Conservation (phyloP, 2,113 vertebrate genomes). For the Climacteris rufus region DNA sequence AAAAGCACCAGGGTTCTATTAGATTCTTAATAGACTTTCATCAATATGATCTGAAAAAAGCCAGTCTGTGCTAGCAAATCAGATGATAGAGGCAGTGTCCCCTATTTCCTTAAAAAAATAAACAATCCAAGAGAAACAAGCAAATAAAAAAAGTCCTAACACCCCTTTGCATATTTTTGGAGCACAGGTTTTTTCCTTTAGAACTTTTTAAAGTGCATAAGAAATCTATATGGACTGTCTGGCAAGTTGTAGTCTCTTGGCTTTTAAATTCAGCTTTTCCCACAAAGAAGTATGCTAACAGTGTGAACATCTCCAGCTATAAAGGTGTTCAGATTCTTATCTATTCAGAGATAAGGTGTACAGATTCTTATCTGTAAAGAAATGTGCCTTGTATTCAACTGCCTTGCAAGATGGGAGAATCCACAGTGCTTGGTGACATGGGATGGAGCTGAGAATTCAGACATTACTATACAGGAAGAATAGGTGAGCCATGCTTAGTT, state of each 20-base stretch:
- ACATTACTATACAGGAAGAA: neutral
- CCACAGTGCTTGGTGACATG: neutral
- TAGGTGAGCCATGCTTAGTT: neutral
- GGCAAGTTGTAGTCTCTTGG: neutral
- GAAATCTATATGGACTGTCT: neutral
- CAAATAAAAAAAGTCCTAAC: neutral
- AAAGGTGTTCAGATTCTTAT: neutral
- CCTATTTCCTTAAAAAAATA: neutral
- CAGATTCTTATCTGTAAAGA: neutral
- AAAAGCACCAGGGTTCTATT: neutral
- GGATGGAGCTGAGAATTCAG: neutral
- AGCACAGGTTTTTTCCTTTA: neutral
- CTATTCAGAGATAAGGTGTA: no score
- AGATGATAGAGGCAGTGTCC: accelerated
- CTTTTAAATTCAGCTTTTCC: neutral
- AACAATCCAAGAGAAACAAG: neutral
- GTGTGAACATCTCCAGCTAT: neutral
- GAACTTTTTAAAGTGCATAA: neutral
- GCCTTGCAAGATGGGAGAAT: neutral
- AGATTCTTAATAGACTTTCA: neutral
- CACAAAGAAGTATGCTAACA: neutral
- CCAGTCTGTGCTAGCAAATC: neutral
- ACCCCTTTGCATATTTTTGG: neutral
- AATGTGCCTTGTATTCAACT: neutral
- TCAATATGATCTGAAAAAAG: neutral